Conservation (phyloP, 2,797 vertebrate genomes). For the Helarctos malayanus region DNA sequence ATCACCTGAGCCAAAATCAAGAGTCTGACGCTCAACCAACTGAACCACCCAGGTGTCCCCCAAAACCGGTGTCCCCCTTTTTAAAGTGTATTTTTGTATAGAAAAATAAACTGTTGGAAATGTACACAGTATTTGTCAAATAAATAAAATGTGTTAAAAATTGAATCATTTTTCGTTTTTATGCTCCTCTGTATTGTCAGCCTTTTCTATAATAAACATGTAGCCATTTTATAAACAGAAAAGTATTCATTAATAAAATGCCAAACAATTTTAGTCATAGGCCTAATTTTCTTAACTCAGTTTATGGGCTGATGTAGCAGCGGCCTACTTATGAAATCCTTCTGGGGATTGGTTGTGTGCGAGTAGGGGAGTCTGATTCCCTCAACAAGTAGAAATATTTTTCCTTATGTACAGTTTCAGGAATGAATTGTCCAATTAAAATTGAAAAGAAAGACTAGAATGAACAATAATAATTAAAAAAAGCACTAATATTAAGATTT, state of each 20-base stretch:
- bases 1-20: background rate
- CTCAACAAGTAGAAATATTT: background rate
- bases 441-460: background rate
- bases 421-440: background rate
- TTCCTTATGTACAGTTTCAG: background rate
- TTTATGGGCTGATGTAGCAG: background rate
- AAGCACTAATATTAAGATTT: background rate
- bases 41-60: background rate
- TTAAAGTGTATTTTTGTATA: background rate
- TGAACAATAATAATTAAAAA: background rate
- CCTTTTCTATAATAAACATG: conserved; percentile 42
- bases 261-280: background rate
- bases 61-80: too few relatives aligned
- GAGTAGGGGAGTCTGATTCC: background rate
- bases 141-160: background rate
- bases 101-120: conserved; percentile 3
- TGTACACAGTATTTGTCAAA: background rate
- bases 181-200: background rate
- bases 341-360: background rate
- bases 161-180: background rate
- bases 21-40: background rate
- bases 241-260: background rate
- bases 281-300: conserved; percentile 42
- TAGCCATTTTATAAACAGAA: conserved; percentile 1
- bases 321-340: background rate